These are phyloP conservation scores for Spongia lamella DNA, from an alignment of 37 sponge, comb jelly and placozoan genomes.

Conservation along the genomic window DNA sequence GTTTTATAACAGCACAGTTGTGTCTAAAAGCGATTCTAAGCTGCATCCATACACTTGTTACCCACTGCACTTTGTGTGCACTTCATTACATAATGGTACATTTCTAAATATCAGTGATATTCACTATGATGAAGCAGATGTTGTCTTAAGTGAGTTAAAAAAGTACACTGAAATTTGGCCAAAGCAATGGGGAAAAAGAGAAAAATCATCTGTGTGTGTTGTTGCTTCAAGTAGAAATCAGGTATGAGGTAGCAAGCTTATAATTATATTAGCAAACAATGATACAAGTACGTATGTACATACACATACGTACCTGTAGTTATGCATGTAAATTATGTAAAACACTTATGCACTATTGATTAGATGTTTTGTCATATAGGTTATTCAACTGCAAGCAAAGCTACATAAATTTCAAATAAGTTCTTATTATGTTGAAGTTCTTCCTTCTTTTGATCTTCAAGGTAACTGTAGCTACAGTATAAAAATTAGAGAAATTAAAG, in stretches of 20 bases:
- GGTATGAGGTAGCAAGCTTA: conserved; percentile 7
- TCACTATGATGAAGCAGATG: conserved; percentile 32
- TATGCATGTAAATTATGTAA: no score
- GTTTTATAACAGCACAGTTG: conserved; percentile 46
- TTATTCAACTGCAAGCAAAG: no score
- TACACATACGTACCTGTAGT: no score
- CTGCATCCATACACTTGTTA: conserved; percentile 33
- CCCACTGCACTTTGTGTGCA: conserved; percentile 56
- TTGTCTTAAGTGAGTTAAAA: conserved; percentile 10
- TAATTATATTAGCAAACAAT: no score
- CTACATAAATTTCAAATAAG: no score
- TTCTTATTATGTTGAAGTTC: no score
- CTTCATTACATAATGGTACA: conserved; percentile 16
- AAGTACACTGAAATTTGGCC: conserved; percentile 49
- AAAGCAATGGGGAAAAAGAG: conserved; percentile 14
- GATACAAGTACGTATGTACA: no score
- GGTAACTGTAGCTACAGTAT: no score
- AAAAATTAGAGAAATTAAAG: no score
- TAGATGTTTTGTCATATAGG: no score
- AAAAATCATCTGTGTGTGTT: conserved; percentile 29
- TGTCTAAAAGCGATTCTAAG: not conserved
- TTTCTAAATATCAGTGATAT: conserved; percentile 1
- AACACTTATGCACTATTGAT: no score
- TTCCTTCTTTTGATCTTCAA: no score
- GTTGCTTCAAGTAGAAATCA: conserved; percentile 44